Percentiles rank a stretch among this genome's conserved stretches.
These are phyloP conservation scores for Coranthus polyacanthus DNA, from an alignment of 2,797 vertebrate species.

Conservation along the genomic window DNA sequence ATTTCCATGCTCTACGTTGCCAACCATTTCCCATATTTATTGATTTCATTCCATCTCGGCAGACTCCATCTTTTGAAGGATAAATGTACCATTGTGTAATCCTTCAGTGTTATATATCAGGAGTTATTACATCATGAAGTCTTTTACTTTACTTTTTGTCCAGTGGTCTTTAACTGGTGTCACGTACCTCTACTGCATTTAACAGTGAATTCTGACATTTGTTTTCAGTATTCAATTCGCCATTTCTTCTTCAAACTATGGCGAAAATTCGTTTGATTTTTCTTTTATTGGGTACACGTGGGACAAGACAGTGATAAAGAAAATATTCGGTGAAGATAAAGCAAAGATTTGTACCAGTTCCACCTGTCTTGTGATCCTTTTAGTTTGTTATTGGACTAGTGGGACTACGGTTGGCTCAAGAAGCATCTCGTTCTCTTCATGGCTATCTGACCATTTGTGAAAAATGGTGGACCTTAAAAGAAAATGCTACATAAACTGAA, in stretches of 20 bases:
- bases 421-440: too few relatives aligned
- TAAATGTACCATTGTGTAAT: constrained; percentile 5
- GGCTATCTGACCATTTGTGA: too few relatives aligned
- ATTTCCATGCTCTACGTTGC: constrained; percentile 28
- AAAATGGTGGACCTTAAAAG: too few relatives aligned
- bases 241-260: constrained; percentile 1
- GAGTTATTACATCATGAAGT: constrained; percentile 17
- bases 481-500: too few relatives aligned
- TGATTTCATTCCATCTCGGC: constrained; percentile 32
- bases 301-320: constrained; percentile 33
- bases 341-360: too few relatives aligned
- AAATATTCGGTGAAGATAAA: too few relatives aligned
- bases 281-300: constrained; percentile 50
- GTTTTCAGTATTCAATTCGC: constrained; percentile 53
- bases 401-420: too few relatives aligned
- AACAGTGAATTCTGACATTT: too few relatives aligned
- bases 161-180: constrained; percentile 22
- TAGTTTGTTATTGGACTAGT: too few relatives aligned
- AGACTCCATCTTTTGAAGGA: neutral
- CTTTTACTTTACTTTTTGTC: constrained; percentile 8
- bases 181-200: constrained; percentile 5
- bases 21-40: constrained; percentile 33
- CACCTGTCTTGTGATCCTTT: too few relatives aligned
- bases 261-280: constrained; percentile 37
- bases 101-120: too few relatives aligned